Percentiles rank a stretch among this genome's conserved stretches.
Conservation (phyloP, 2,113 vertebrate species). For the Takifugu bimaculatus region DNA sequence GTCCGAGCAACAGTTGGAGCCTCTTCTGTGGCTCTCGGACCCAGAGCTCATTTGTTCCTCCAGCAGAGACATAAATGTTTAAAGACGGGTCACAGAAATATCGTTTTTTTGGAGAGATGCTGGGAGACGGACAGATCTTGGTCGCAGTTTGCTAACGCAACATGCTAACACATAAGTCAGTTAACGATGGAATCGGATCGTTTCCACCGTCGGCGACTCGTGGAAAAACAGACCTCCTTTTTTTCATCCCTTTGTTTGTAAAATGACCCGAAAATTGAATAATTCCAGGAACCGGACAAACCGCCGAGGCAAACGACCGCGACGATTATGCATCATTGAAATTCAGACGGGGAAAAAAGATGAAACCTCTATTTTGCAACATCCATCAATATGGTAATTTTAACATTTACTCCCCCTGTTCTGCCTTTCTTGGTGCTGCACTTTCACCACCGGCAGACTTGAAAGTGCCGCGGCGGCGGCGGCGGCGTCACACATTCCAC, state of each 20-base stretch:
- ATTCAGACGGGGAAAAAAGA: slow-evolving; percentile 61
- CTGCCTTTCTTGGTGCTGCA: slow-evolving; percentile 68
- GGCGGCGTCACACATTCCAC: slow-evolving; percentile 8
- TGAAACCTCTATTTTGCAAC: slow-evolving; percentile 72
- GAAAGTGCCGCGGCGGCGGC: slow-evolving; percentile 43
- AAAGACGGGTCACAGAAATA: too few relatives aligned
- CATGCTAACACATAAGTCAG: too few relatives aligned
- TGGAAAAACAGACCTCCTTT: slow-evolving; percentile 45
- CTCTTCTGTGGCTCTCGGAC: too few relatives aligned
- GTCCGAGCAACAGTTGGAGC: too few relatives aligned
- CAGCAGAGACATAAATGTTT: too few relatives aligned
- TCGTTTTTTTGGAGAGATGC: too few relatives aligned
- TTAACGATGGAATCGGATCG: too few relatives aligned
- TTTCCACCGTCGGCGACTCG: too few relatives aligned
- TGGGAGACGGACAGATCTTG: too few relatives aligned
- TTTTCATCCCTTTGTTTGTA: slow-evolving; percentile 41
- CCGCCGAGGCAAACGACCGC: slow-evolving; percentile 63
- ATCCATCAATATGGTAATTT: slow-evolving; percentile 89
- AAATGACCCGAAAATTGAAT: slow-evolving; percentile 65
- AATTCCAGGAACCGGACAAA: slow-evolving; percentile 64
- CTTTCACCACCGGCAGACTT: slow-evolving; percentile 67
- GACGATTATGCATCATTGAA: slow-evolving; percentile 70
- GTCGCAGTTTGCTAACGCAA: too few relatives aligned
- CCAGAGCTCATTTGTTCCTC: too few relatives aligned
- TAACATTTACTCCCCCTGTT: slow-evolving; percentile 85